Base-by-base conservation (phyloP, 23 tunicate species). In the Halocynthia aurantium region DNA sequence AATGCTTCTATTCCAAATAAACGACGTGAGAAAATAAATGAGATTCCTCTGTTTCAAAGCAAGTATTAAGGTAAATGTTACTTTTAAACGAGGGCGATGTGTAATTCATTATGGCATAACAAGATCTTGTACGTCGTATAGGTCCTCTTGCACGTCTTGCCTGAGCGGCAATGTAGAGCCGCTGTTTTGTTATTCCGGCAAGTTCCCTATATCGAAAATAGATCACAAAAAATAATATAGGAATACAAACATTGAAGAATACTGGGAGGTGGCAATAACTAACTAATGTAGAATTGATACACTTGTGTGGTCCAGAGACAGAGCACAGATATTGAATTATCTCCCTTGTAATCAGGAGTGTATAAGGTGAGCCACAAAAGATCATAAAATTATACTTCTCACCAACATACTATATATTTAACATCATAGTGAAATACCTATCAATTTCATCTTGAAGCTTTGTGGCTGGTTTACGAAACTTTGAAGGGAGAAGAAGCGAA, bases 81-180 rank as follows among this genome's bases (percentile, higher is more conserved):
- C 44, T 31, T 31, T 31, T 31, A 4, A 31, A 31, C 44, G 44
- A 31, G 44, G 44, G 44, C 44, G 44, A 31, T 31, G 44, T 31
- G n/a, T 50, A 75, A 6, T 76, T 52, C 83, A 84, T 72, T 55
- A 84, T 71, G 5, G 89, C 83, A 40, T 72, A 80, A 76, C 76
- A 76, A 6, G 87, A 84, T 40, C 80, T 76, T 49, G 87, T 75
- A 54, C 87, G 68, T 69, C 87, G 17, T 7, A 57, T 71, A 31
- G 44, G 44, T 7, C 22, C 52, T 67, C 75, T 21, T 10, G 49
- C 13, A 2, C 5, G 7, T 60, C 89, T 70, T 67, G 6, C 6
- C 10, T 80, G 57, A 22, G 57, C 67, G 0, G 83, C 81, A 44
- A 53, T 61, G 11, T 53, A 31, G 52, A 84, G 22, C 57, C 17